A percentile compares a stretch with the other conserved stretches of the same genome.
Conservation (phyloP, 1,140 invertebrate genomes). For the Diabrotica virgifera region DNA sequence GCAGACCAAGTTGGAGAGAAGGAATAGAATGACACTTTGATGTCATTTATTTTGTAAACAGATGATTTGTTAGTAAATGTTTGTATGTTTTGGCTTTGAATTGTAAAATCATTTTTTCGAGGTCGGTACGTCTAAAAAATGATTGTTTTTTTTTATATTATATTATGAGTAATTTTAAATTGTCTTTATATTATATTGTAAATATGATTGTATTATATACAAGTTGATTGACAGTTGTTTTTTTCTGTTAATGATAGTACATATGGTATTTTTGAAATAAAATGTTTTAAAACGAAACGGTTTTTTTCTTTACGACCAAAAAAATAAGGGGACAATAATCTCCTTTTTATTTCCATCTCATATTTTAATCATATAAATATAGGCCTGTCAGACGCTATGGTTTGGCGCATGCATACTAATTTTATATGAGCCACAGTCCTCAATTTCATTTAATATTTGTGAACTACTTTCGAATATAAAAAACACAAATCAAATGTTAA, state of each 20-base stretch:
- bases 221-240: slow-evolving; percentile 16
- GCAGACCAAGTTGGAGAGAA: no score
- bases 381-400: no score
- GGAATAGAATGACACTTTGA: no score
- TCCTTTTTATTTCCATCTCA: slow-evolving; percentile 1
- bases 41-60: no score
- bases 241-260: slow-evolving; percentile 18
- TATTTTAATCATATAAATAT: no score
- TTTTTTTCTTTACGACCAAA: background rate
- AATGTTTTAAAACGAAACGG: background rate
- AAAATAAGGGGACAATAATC: no score
- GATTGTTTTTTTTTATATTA: background rate
- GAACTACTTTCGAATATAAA: no score
- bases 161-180: background rate
- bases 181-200: slow-evolving; percentile 10
- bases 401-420: no score
- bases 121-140: background rate
- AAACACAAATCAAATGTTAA: background rate
- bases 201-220: slow-evolving; percentile 18
- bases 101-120: background rate
- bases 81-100: no score
- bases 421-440: no score
- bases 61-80: no score
- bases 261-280: slow-evolving; percentile 21
- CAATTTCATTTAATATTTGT: no score